Base-by-base conservation (phyloP, 2,113 vertebrate genomes). In the Phasianus colchicus region DNA sequence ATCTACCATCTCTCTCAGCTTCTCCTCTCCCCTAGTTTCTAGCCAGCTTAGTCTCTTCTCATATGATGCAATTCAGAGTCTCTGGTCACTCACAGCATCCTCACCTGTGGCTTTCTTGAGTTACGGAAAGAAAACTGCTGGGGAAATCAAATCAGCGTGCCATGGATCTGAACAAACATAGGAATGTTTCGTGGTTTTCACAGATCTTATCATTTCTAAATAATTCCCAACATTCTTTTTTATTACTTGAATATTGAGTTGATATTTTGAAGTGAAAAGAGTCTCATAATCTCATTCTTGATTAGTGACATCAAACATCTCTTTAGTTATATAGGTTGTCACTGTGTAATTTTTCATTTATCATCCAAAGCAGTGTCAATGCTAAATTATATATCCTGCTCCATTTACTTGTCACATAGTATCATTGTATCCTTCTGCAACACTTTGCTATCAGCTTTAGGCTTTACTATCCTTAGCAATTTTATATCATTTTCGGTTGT, bases 331-430 rank as follows among this genome's bases (percentile, higher is more conserved):
- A 92, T 1, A 82, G 58, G 36, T 43, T 72, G 74, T 42, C 67
- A 79, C 54, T 94, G 78, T 70, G n/a, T 36, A 82, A 82, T 87
- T 87, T 85, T 73, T 63, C 57, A 91, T 95, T 91, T 87, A 75
- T 75, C 74, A 89, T 88, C 73, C 57, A 61, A 89, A 84, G 80
- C 55, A 81, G 48, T 81, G 67, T 17, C 70, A 90, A 89, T 54
- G 65, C 25, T 61, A 69, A 87, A 76, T 87, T 79, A 40, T 30
- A 79, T 57, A 40, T 73, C n/a, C 43, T 72, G 20, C 2, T 93
- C 78, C 63, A 36, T 76, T 91, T 79, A 77, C 91, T 67, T 58
- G 36, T 75, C 89, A 92, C 21, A 3, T 84, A 84, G 48, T 66
- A 75, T 60, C 34, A 54, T 13, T 43, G 66, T 61, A 92, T 52